phyloP scores from a whole-genome alignment of 2,113 vertebrate species.

The Microtus oregoni region DNA sequence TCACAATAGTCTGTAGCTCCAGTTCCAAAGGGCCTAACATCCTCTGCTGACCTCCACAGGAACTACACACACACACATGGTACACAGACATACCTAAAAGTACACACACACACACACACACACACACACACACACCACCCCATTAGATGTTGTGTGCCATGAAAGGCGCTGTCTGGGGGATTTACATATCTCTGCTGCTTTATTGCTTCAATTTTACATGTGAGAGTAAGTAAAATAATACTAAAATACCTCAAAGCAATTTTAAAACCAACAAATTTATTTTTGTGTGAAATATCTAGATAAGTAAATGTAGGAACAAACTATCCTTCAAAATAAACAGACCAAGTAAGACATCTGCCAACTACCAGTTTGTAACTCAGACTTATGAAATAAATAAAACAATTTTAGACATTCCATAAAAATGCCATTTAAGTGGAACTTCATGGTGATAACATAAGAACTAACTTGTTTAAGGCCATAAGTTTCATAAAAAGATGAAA shows the following conservation, averaged over 20 bases:
- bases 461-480: not conserved
- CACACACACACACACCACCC: too few relatives aligned
- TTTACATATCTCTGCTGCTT: too few relatives aligned
- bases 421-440: not conserved
- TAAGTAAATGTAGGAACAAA: not conserved
- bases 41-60: not conserved
- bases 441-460: not conserved
- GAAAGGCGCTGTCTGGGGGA: too few relatives aligned
- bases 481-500: not conserved
- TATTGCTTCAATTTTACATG: too few relatives aligned
- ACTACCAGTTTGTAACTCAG: constrained; percentile 18
- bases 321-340: constrained; percentile 9
- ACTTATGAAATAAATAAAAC: constrained; percentile 45
- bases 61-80: not conserved
- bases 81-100: not conserved
- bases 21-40: not conserved
- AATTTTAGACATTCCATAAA: constrained; percentile 28
- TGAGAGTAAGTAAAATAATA: not conserved
- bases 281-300: constrained; percentile 39
- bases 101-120: too few relatives aligned
- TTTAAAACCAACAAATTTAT: not conserved
- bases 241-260: not conserved
- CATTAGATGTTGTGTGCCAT: too few relatives aligned
- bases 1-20: not conserved
- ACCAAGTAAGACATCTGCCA: constrained; percentile 1